Conservation (phyloP, 1,140 invertebrate genomes). For the Bradysia coprophila region DNA sequence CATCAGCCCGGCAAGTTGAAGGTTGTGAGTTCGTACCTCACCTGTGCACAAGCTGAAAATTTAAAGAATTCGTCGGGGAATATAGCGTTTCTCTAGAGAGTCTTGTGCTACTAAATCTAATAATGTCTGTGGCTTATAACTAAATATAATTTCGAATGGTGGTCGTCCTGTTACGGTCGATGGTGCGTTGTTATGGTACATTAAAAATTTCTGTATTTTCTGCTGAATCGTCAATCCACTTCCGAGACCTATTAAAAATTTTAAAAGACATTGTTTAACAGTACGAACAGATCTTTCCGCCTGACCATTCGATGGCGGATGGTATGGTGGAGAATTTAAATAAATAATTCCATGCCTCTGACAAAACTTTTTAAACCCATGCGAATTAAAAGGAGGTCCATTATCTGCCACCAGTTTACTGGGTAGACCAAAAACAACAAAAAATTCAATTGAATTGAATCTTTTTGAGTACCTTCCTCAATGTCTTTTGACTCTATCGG, state of each 20-base stretch:
- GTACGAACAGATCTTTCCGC: constrained; percentile 4
- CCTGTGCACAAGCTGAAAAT: too few species aligned
- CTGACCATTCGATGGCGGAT: constrained; percentile 9
- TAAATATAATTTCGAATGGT: neutral
- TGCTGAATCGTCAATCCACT: neutral
- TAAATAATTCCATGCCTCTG: constrained; percentile 9
- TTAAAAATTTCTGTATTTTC: neutral
- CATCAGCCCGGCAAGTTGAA: too few species aligned
- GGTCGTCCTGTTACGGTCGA: neutral
- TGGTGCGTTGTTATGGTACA: neutral
- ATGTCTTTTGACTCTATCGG: neutral
- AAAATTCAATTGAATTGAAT: constrained; percentile 7
- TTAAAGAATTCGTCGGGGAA: too few species aligned
- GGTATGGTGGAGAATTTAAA: constrained; percentile 8
- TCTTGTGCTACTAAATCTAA: neutral
- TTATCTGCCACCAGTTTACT: constrained; percentile 13
- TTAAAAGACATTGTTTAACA: neutral
- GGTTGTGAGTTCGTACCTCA: too few species aligned
- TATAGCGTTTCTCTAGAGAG: too few species aligned
- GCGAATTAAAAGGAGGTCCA: constrained; percentile 10
- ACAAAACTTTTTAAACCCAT: constrained; percentile 10
- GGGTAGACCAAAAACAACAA: constrained; percentile 10
- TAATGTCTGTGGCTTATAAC: neutral
- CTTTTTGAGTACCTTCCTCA: neutral
- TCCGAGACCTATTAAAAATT: neutral